Percentiles rank a stretch among this genome's conserved stretches.
Conservation (phyloP, 1,140 invertebrate genomes). For the Drosophila baimaii region DNA sequence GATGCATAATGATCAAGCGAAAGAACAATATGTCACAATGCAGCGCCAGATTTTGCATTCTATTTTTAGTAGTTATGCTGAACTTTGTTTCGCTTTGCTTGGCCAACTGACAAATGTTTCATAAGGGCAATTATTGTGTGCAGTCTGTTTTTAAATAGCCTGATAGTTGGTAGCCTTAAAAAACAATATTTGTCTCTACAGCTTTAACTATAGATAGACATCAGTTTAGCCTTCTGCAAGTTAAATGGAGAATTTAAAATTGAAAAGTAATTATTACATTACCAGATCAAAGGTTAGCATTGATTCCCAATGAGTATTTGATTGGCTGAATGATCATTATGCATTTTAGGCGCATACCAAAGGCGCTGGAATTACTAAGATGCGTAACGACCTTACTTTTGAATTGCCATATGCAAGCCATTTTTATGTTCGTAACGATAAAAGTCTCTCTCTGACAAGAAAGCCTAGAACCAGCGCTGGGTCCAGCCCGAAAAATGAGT, state of each 20-base stretch:
- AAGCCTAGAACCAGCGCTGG: too few relatives aligned
- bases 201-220: too few relatives aligned
- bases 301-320: background rate
- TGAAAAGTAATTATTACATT: background rate
- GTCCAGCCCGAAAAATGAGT: too few relatives aligned
- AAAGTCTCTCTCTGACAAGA: too few relatives aligned
- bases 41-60: background rate
- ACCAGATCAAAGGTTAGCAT: background rate
- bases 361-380: too few relatives aligned
- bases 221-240: too few relatives aligned
- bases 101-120: constrained; percentile 17
- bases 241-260: too few relatives aligned
- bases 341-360: too few relatives aligned
- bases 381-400: too few relatives aligned
- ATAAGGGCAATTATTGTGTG: constrained; percentile 11
- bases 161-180: background rate
- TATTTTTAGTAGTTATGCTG: constrained; percentile 1
- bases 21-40: background rate
- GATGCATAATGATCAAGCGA: constrained; percentile 1
- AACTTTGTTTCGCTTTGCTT: constrained; percentile 10
- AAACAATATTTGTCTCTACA: too few relatives aligned
- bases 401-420: too few relatives aligned
- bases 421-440: too few relatives aligned
- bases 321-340: constrained; percentile 2
- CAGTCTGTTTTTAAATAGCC: constrained; percentile 8